Evolutionary conservation across 92 coral and sea anemone genomes (phyloP).

Genomic region (Muricea muricata): DNA sequence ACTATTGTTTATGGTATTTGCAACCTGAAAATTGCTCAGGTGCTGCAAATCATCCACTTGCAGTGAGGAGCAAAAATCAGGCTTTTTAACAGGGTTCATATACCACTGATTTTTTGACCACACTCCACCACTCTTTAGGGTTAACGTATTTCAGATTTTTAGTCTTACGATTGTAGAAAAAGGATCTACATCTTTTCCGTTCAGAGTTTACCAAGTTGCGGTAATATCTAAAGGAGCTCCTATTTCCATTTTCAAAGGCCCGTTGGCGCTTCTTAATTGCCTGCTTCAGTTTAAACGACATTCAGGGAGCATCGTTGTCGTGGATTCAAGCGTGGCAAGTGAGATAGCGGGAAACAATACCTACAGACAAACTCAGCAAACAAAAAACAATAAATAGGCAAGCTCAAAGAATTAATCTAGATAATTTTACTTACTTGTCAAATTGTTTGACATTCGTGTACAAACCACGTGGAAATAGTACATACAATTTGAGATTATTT

Average conservation of each 20-base stretch:
- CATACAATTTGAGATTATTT: neutral
- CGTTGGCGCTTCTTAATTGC: slow-evolving; percentile 10
- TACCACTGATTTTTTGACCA: neutral
- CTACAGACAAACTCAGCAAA: too few species aligned
- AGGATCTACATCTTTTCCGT: slow-evolving; percentile 20
- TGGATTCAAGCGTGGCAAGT: too few species aligned
- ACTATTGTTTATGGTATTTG: neutral
- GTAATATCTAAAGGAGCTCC: neutral
- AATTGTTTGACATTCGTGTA: neutral
- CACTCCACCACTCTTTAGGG: slow-evolving; percentile 33
- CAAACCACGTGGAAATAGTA: neutral
- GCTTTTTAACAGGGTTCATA: neutral
- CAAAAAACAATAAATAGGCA: too few species aligned
- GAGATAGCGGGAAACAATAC: too few species aligned
- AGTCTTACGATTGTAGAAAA: neutral
- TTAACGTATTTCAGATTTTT: slow-evolving; percentile 9
- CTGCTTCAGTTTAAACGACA: slow-evolving; percentile 3
- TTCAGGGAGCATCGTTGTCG: slow-evolving; percentile 23
- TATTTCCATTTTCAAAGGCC: slow-evolving; percentile 15
- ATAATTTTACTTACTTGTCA: neutral
- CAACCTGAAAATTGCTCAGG: neutral
- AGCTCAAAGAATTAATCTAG: neutral
- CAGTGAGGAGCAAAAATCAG: neutral
- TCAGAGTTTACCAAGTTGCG: slow-evolving; percentile 18
- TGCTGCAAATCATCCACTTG: neutral